A percentile compares a stretch with the other conserved stretches of the same genome.
phyloP scores from a whole-genome alignment of 2,113 vertebrate genomes.

The Bambusicola thoracicus region DNA sequence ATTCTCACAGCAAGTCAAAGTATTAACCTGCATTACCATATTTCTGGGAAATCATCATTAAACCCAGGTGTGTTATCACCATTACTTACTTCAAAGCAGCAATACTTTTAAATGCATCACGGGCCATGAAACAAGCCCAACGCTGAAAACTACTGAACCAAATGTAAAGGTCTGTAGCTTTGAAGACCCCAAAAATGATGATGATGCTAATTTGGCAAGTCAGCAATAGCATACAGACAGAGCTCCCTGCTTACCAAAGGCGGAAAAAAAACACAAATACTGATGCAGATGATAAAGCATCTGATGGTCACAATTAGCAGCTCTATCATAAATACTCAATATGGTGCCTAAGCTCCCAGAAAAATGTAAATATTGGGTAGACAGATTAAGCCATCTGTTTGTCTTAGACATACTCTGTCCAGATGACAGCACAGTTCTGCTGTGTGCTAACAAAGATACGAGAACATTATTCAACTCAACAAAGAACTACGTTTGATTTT shows the following conservation, averaged over 20 bases:
- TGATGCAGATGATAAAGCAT: fast-evolving
- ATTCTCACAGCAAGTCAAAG: background rate
- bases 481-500: background rate
- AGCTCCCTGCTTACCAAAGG: background rate
- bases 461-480: background rate
- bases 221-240: background rate
- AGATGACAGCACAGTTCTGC: background rate
- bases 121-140: background rate
- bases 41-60: background rate
- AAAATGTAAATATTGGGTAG: background rate
- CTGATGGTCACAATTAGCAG: background rate
- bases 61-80: background rate
- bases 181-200: fast-evolving
- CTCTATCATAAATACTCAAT: background rate
- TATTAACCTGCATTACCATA: background rate
- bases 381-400: background rate
- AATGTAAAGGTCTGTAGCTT: background rate
- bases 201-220: background rate
- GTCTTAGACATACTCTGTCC: background rate
- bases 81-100: background rate
- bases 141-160: background rate
- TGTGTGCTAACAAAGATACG: background rate
- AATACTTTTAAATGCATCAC: background rate
- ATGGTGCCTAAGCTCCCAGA: background rate
- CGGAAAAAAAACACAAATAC: background rate